These are phyloP conservation scores for Pangasius larnaudii DNA, from an alignment of 2,797 vertebrate genomes.

Conservation along the genomic window DNA sequence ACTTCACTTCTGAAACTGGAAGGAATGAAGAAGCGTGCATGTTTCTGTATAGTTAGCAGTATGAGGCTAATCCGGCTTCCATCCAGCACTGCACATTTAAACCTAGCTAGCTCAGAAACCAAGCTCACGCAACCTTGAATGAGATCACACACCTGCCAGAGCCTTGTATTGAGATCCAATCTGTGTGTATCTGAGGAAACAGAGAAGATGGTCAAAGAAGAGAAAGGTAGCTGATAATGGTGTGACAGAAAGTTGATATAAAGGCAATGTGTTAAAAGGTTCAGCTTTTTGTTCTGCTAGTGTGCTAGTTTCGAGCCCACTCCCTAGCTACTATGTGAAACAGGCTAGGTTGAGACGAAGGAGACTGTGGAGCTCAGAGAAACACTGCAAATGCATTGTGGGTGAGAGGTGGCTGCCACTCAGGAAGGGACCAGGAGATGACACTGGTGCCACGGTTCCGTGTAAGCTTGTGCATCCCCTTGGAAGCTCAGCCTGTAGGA, in stretches of 20 bases:
- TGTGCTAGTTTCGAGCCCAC: slow-evolving; percentile 42
- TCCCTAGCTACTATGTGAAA: slow-evolving; percentile 40
- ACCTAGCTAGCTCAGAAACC: slow-evolving; percentile 31
- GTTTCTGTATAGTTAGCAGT: slow-evolving; percentile 5
- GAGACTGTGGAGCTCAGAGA: slow-evolving; percentile 73
- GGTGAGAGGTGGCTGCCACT: slow-evolving; percentile 74
- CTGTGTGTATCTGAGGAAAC: slow-evolving; percentile 33
- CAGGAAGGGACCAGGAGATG: slow-evolving; percentile 76
- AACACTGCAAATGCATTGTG: slow-evolving; percentile 77
- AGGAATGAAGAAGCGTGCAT: not conserved
- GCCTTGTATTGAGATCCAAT: slow-evolving; percentile 8
- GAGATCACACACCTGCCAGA: slow-evolving; percentile 4
- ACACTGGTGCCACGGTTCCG: slow-evolving; percentile 84
- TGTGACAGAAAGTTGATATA: slow-evolving; percentile 14
- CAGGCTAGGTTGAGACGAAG: slow-evolving; percentile 48
- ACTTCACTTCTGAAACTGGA: not conserved
- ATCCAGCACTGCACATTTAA: slow-evolving; percentile 18
- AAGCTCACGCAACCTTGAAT: too few relatives aligned
- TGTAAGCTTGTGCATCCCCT: slow-evolving; percentile 74
- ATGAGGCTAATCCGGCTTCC: slow-evolving; percentile 11
- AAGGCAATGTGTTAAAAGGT: slow-evolving; percentile 41
- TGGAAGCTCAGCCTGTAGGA: slow-evolving; percentile 81
- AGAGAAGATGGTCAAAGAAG: slow-evolving; percentile 27
- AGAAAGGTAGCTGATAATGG: slow-evolving; percentile 22
- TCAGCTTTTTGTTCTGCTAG: slow-evolving; percentile 48